Conservation (phyloP, 2,113 vertebrate species). For the Esox niger region DNA sequence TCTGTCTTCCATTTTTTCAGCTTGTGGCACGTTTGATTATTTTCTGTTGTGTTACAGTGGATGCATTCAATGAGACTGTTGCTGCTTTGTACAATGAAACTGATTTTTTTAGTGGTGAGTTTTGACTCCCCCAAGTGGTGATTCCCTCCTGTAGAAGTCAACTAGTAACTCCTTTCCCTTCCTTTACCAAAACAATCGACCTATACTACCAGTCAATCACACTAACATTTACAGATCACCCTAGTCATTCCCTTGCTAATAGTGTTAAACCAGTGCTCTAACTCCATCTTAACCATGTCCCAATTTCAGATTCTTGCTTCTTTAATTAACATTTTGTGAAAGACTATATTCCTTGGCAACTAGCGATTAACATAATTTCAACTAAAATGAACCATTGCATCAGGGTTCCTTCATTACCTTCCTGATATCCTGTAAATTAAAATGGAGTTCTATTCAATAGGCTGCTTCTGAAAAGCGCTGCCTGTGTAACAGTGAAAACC, state of each 20-base stretch:
- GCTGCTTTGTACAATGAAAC: slow-evolving; percentile 98
- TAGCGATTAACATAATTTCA: background rate
- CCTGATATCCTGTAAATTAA: background rate
- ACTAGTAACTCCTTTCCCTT: too few relatives aligned
- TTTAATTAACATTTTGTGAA: slow-evolving; percentile 23
- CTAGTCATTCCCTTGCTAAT: background rate
- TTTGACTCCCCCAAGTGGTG: slow-evolving; percentile 81
- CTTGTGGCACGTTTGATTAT: slow-evolving; percentile 77
- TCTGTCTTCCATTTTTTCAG: slow-evolving; percentile 52
- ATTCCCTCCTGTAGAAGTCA: slow-evolving; percentile 55
- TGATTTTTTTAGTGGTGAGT: slow-evolving; percentile 99
- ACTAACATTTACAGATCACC: slow-evolving; percentile 62
- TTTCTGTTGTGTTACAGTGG: slow-evolving; percentile 98
- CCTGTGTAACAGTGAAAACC: background rate
- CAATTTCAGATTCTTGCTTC: slow-evolving; percentile 33
- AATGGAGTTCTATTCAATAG: background rate
- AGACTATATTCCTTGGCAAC: slow-evolving; percentile 8
- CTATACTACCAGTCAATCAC: slow-evolving; percentile 84
- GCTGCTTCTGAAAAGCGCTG: background rate
- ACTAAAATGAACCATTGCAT: slow-evolving; percentile 26
- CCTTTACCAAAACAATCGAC: too few relatives aligned
- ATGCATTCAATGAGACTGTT: slow-evolving; percentile 99
- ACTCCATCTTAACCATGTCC: slow-evolving; percentile 11
- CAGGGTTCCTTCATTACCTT: slow-evolving; percentile 6
- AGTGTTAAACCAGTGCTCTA: background rate